Percentiles rank a stretch among this genome's conserved stretches.
Evolutionary conservation across 2,797 vertebrate species (phyloP).

Genomic region (Lithobates pipiens): DNA sequence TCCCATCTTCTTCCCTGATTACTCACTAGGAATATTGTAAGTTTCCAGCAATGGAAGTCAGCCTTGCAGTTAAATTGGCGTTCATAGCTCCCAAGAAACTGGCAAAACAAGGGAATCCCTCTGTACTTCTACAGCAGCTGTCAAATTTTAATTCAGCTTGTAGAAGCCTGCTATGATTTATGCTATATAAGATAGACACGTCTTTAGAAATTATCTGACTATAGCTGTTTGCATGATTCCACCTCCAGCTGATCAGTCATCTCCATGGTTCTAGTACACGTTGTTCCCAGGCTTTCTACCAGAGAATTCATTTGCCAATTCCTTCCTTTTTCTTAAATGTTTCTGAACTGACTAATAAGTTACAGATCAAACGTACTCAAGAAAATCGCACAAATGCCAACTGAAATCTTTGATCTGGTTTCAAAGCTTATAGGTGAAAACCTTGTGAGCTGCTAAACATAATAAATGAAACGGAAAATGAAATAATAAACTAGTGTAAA

Average conservation of each 20-base stretch:
- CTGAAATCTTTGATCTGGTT: conserved; percentile 58
- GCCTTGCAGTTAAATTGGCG: neutral
- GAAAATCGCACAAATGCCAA: conserved; percentile 45
- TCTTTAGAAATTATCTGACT: neutral
- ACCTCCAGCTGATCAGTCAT: neutral
- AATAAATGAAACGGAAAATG: no score
- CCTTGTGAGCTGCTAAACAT: no score
- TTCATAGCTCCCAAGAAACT: neutral
- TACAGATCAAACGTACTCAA: conserved; percentile 57
- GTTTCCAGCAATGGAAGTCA: no score
- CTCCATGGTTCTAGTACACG: neutral
- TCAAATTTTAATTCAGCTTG: neutral
- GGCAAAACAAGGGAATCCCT: neutral
- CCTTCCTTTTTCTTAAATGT: conserved; percentile 38
- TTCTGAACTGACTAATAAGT: conserved; percentile 48
- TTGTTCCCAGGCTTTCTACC: conserved; percentile 14
- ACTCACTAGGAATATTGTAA: no score
- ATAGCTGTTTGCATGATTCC: neutral
- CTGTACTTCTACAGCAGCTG: neutral
- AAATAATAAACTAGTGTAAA: no score
- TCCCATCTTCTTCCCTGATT: no score
- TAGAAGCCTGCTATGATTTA: neutral
- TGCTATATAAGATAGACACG: neutral
- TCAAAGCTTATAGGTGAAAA: conserved; percentile 39
- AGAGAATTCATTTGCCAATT: conserved; percentile 38